These are phyloP conservation scores for Plectropomus leopardus DNA, from an alignment of 2,113 vertebrate species.

Conservation along the genomic window DNA sequence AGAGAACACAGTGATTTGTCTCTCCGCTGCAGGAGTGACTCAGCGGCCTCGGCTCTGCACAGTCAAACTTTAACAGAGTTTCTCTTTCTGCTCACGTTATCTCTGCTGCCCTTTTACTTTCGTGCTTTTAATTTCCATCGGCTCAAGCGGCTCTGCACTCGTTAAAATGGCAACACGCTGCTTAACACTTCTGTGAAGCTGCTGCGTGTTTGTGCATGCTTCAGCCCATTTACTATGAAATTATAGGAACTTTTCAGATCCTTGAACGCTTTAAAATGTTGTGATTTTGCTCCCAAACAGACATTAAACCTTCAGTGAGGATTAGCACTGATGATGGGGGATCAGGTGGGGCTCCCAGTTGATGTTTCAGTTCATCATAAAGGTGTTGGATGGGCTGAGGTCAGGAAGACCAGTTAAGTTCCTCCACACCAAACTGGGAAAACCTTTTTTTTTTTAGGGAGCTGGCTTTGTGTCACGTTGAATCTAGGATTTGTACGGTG, in stretches of 20 bases:
- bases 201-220: not conserved
- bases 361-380: too few relatives aligned
- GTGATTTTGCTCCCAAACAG: not conserved
- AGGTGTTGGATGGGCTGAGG: too few relatives aligned
- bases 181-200: too few relatives aligned
- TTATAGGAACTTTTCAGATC: not conserved
- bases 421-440: too few relatives aligned
- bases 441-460: too few relatives aligned
- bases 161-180: not conserved
- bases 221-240: not conserved
- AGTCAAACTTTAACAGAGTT: conserved; percentile 15
- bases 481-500: too few relatives aligned
- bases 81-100: conserved; percentile 16
- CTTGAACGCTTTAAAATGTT: not conserved
- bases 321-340: too few relatives aligned
- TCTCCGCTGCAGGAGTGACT: conserved; percentile 18
- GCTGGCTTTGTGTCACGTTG: too few relatives aligned
- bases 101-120: conserved; percentile 10
- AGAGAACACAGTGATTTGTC: conserved; percentile 42
- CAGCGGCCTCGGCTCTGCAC: not conserved
- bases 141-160: not conserved
- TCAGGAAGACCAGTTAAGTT: too few relatives aligned
- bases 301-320: too few relatives aligned
- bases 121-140: not conserved
- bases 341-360: too few relatives aligned